These are phyloP conservation scores for Drosophila arizonae DNA, from an alignment of 1,140 invertebrate species.

Conservation along the genomic window DNA sequence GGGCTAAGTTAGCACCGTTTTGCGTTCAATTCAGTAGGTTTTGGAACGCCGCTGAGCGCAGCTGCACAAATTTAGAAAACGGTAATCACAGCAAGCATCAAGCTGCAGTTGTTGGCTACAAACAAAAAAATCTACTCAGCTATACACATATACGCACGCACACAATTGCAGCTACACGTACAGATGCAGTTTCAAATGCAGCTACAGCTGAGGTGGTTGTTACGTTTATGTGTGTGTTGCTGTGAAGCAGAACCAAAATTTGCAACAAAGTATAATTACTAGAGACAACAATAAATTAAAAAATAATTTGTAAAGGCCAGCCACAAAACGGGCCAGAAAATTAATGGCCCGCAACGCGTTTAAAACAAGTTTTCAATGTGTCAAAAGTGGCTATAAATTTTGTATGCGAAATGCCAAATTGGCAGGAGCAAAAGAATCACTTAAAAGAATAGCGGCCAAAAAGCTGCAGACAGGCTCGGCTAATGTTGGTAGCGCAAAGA, in stretches of 20 bases:
- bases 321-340: slow-evolving; percentile 33
- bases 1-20: slow-evolving; percentile 27
- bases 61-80: slow-evolving; percentile 68
- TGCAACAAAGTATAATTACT: slow-evolving; percentile 52
- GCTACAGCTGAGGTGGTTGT: slow-evolving; percentile 48
- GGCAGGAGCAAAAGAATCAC: slow-evolving; percentile 75
- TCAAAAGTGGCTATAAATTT: slow-evolving; percentile 76
- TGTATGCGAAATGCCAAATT: slow-evolving; percentile 52
- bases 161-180: slow-evolving; percentile 50
- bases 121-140: slow-evolving; percentile 33
- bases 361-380: slow-evolving; percentile 72
- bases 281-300: slow-evolving; percentile 28
- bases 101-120: slow-evolving; percentile 34
- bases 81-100: slow-evolving; percentile 54
- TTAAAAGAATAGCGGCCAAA: slow-evolving; percentile 34
- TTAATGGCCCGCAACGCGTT: slow-evolving; percentile 50
- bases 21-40: slow-evolving; percentile 64
- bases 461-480: slow-evolving; percentile 55
- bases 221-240: slow-evolving; percentile 30
- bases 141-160: slow-evolving; percentile 22
- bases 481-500: slow-evolving; percentile 66
- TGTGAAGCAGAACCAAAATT: slow-evolving; percentile 50
- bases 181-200: slow-evolving; percentile 57
- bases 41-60: slow-evolving; percentile 78
- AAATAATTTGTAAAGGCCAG: slow-evolving; percentile 16